A percentile compares a stretch with the other conserved stretches of the same genome.
phyloP scores from a whole-genome alignment of 2,888 invertebrate species.

The Pollenia amentaria region DNA sequence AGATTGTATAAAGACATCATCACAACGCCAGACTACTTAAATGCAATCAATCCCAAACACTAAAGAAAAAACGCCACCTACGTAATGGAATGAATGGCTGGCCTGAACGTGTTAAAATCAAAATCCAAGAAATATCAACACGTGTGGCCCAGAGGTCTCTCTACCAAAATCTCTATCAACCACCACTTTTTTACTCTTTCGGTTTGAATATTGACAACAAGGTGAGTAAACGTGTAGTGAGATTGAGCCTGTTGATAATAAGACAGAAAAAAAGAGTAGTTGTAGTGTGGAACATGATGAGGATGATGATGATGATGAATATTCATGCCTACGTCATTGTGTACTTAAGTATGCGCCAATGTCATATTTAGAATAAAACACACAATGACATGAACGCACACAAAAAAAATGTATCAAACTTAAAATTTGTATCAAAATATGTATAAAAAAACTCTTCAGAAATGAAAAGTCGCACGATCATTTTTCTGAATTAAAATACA shows the following conservation, averaged over 20 bases:
- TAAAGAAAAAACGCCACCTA: constrained; percentile 64
- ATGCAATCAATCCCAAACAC: constrained; percentile 51
- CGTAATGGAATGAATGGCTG: constrained; percentile 30
- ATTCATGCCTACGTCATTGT: constrained; percentile 73
- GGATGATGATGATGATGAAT: constrained; percentile 62
- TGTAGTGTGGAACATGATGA: background rate
- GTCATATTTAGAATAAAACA: constrained; percentile 70
- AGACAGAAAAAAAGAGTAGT: constrained; percentile 45
- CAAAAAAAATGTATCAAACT: constrained; percentile 37
- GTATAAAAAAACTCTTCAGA: constrained; percentile 21
- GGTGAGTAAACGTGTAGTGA: constrained; percentile 50
- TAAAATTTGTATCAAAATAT: constrained; percentile 27
- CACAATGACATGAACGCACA: constrained; percentile 46
- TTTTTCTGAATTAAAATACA: constrained; percentile 71
- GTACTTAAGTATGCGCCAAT: constrained; percentile 81
- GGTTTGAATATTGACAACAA: constrained; percentile 53
- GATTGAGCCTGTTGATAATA: constrained; percentile 55
- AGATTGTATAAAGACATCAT: constrained; percentile 69
- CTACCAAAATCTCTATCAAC: constrained; percentile 62
- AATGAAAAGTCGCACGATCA: constrained; percentile 81
- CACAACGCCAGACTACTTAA: constrained; percentile 52
- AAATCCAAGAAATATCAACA: constrained; percentile 75
- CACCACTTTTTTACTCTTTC: constrained; percentile 24
- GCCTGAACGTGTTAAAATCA: constrained; percentile 65
- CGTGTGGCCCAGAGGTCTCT: constrained; percentile 78